Conservation (phyloP, 2,888 invertebrate species). For the Germaria angustata region DNA sequence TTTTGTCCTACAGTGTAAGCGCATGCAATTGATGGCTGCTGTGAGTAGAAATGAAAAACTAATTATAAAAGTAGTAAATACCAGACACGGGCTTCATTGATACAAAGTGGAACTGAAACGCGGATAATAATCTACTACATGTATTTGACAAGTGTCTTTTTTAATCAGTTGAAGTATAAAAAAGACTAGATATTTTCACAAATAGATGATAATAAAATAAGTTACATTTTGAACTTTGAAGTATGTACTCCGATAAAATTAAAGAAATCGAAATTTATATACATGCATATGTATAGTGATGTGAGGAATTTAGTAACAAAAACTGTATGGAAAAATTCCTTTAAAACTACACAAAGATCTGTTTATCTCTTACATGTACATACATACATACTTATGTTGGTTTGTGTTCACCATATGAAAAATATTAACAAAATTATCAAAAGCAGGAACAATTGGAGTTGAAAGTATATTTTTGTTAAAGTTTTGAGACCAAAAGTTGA, state of each 20-base stretch:
- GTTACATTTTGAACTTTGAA: not conserved
- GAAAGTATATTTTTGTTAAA: not conserved
- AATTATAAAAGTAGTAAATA: constrained; percentile 52
- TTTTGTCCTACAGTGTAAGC: not conserved
- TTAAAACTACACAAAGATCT: not conserved
- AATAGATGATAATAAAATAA: not conserved
- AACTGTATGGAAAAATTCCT: too few species aligned
- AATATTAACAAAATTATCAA: not conserved
- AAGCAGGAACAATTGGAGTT: not conserved
- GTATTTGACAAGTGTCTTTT: constrained; percentile 50
- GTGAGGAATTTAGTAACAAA: not conserved
- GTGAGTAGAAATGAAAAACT: constrained; percentile 20
- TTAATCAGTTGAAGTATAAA: constrained; percentile 11
- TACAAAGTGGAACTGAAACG: constrained; percentile 44
- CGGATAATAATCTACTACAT: constrained; percentile 36
- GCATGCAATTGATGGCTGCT: constrained; percentile 15
- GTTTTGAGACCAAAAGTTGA: not conserved
- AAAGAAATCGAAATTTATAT: not conserved
- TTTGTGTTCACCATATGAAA: not conserved
- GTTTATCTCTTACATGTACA: too few species aligned
- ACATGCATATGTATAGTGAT: not conserved
- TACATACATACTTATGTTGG: too few species aligned
- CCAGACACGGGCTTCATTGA: constrained; percentile 60
- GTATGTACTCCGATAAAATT: not conserved
- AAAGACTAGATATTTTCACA: not conserved